Base-by-base conservation (phyloP, 2,113 vertebrate species). In the Ariopsis seemanni region DNA sequence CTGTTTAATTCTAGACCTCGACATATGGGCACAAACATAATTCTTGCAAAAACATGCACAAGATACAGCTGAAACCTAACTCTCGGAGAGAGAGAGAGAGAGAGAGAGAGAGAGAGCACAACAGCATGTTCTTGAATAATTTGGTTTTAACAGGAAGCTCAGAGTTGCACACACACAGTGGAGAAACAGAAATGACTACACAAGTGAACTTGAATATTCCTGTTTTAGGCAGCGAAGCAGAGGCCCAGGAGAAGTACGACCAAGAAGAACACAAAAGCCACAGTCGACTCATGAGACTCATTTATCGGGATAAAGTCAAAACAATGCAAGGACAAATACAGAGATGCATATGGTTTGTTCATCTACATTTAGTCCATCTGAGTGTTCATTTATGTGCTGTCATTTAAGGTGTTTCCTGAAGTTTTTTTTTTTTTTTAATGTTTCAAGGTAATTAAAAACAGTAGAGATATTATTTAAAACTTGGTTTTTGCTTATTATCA, bases 181-280 rank as follows among this genome's bases (percentile, higher is more conserved):
- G 84, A 53, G 3, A 57, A 71, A 53, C 17, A 63, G 2, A 63
- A 85, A 65, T 15, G 11, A 15, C 10, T 22, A 30, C 8, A 34
- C 10, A 42, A 63, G 15, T 65, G 34, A 62, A 25, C 18, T 9
- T 71, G 4, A 12, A 69, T 87, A 4, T 80, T 53, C 7, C 10
- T 84, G 50, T 90, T 90, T 81, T 50, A 88, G 81, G 50, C 65
- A 14, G 25, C 67, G 65, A 88, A 77, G 67, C 78, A 81, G 55
- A 88, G 75, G 52, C 53, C 74, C 50, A 81, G 74, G 22, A 78
- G 84, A 88, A 90, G 75, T 74, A 58, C 27, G 11, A 60, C 81
- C 30, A 88, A 87, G 74, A 88, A 55, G 81, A 84, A 55, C 18
- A 18, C 58, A 25, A 86, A 79, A 82, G 60, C 52, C 3, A 69